Base-by-base conservation (phyloP, 1,140 invertebrate genomes). In the Drosophila mojavensis region DNA sequence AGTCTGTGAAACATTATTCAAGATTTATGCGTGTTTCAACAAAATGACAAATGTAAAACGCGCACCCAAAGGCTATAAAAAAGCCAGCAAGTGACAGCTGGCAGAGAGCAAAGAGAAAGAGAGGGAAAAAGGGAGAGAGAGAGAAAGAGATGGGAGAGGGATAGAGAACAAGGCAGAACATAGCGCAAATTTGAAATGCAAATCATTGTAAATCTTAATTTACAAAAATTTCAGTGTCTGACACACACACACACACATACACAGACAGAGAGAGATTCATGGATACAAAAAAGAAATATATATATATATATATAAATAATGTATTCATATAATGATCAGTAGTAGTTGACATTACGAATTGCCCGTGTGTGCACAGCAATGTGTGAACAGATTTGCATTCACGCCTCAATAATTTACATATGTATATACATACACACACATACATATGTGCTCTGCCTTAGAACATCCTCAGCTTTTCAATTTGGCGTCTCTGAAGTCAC, bases 181-280 rank as follows among this genome's bases (percentile, higher is more conserved):
- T 4, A 43, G 33, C 30, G 28, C 54, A 50, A 33, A 88, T 88
- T 88, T 89, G 76, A 75, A 88, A 83, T 88, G 79, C 83, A 88
- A 88, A 88, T 89, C 66, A 67, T 67, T 55, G 79, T 86, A 88
- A 86, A 86, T 86, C 88, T 83, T 83, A 86, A 86, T 86, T 86
- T 86, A 69, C 47, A 68, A 53, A 69, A 76, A 72, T 69, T 70
- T 56, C 50, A 65, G 69, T 65, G 48, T 60, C 62, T 53, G 62
- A 9, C 11, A 33, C 50, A 28, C 50, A 63, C 64, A 28, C 2
- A 24, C 20, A 24, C 50, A 66, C 0, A 17, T 1, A 17, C 0
- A 1, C 17, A 17, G 17, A 17, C 1, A 17, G 20, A 24, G 20
- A 3, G 20, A 24, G 20, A 24, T 81, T 73, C 68, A 81, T 78